Conservation (phyloP, 92 coral and sea anemone genomes). For the Umimayanthus kanabou region DNA sequence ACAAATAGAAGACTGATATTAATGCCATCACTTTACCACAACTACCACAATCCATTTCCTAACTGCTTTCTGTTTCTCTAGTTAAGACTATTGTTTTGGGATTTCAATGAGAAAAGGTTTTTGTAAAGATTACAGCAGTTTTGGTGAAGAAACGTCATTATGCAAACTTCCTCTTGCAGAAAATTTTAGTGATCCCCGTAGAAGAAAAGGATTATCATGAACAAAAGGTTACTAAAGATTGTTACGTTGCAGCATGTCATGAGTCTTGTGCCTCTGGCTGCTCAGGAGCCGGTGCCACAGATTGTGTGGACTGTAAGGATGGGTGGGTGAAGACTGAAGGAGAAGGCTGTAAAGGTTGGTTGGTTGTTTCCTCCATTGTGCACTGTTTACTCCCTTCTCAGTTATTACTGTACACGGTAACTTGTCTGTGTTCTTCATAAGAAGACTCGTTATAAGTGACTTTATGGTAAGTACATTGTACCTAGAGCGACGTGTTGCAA, state of each 20-base stretch:
- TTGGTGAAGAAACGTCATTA: no score
- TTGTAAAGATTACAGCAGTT: no score
- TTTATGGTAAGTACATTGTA: no score
- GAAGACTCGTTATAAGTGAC: no score
- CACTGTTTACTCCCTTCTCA: not conserved
- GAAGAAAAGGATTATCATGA: not conserved
- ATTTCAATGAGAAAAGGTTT: no score
- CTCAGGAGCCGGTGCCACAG: slow-evolving; percentile 68
- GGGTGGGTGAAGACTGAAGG: slow-evolving; percentile 91
- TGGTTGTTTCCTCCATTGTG: not conserved
- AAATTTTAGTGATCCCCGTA: not conserved
- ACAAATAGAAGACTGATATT: no score
- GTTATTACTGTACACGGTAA: not conserved
- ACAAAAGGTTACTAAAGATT: no score
- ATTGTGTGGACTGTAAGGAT: slow-evolving; percentile 83
- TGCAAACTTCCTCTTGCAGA: no score
- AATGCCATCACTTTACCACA: no score
- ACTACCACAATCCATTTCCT: not conserved
- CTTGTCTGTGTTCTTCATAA: not conserved
- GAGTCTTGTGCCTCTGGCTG: slow-evolving; percentile 89
- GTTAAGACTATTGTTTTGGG: not conserved
- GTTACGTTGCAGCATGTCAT: slow-evolving; percentile 67
- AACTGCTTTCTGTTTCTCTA: no score
- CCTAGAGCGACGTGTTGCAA: no score
- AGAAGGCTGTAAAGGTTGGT: slow-evolving; percentile 85